Evolutionary conservation across 1,140 invertebrate species (phyloP), one percentile per base, ranked within the genome.

Genomic region (Drosophila simulans): DNA sequence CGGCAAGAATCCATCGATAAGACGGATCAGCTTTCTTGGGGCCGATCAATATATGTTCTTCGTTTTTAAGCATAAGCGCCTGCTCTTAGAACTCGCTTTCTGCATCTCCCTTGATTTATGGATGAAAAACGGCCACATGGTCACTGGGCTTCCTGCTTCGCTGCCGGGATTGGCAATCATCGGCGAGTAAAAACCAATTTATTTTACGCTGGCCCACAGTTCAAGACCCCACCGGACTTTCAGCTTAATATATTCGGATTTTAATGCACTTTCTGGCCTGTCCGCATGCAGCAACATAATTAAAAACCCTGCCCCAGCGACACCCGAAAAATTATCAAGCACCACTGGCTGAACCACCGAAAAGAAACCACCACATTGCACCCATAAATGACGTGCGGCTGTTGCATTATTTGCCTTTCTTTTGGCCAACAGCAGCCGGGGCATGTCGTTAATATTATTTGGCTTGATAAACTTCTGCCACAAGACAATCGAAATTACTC

Each of bases 401-500:
- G 49, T 69, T 60, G 84, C 84, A 89, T 89, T 89, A 89, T 89
- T 84, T 89, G 84, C 46, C 25, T 84, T 89, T 84, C 84, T 84
- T 88, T 86, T 86, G 69, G 65, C 71, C 63, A 73, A 65, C 80
- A 77, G 73, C 84, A 79, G 74, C 71, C 64, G 59, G 57, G 62
- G 45, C 84, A 89, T 84, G 84, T 89, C 84, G 84, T 89, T 89
- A 89, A 89, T 89, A 89, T 89, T 89, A 89, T 89, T 89, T 82
- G 79, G 72, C 80, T 88, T 89, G 84, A 89, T 89, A 89, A 89
- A 89, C 84, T 89, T 89, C 84, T 89, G 84, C 84, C 84, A 89
- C 84, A 84, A 89, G 84, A 89, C 84, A 89, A 89, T 89, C 84
- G 73, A 89, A 89, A 89, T 89, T 89, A 89, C 84, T 89, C 84